A percentile compares a stretch with the other conserved stretches of the same genome.
phyloP scores from a whole-genome alignment of 2,113 vertebrate genomes.

The Stomatorhinus ivindoensis region DNA sequence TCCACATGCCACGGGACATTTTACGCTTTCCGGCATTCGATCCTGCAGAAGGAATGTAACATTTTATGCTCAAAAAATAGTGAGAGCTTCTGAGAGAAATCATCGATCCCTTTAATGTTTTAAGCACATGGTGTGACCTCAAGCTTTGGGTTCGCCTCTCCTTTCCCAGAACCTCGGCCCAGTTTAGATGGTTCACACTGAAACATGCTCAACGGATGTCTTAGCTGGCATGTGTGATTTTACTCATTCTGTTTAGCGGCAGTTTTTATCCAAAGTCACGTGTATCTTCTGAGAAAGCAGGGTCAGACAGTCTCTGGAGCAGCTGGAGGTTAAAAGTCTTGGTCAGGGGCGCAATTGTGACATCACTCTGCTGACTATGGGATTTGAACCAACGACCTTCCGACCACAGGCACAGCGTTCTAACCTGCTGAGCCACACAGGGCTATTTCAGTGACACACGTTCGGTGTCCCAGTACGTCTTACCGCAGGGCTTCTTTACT shows the following conservation, averaged over 20 bases:
- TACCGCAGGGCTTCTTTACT: background rate
- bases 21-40: background rate
- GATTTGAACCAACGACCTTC: background rate
- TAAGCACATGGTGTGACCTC: constrained; percentile 39
- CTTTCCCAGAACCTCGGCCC: background rate
- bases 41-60: background rate
- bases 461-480: background rate
- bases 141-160: constrained; percentile 39
- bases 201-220: constrained; percentile 2
- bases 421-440: background rate
- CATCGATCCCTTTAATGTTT: background rate
- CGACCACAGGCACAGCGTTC: background rate
- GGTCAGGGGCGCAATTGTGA: background rate
- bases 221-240: background rate
- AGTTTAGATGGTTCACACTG: constrained; percentile 17
- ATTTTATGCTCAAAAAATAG: background rate
- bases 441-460: background rate
- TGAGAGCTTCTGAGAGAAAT: background rate
- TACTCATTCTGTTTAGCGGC: background rate
- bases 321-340: background rate
- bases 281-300: background rate
- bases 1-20: background rate
- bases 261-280: background rate
- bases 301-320: background rate
- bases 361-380: background rate